Percentiles rank a stretch among this genome's conserved stretches.
Evolutionary conservation across 2,113 vertebrate genomes (phyloP).

Genomic region (Atrichornis clamosus): DNA sequence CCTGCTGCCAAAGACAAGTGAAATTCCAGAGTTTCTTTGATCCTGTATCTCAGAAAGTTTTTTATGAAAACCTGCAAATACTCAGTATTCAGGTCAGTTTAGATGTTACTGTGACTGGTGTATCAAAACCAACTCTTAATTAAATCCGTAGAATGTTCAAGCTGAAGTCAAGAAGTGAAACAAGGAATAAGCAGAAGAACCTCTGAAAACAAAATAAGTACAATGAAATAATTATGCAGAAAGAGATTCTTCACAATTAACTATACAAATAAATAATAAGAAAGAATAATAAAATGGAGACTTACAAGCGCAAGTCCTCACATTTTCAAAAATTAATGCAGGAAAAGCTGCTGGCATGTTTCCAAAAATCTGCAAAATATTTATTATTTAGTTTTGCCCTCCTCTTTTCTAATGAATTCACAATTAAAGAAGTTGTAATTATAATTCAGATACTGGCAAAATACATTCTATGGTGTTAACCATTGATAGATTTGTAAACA

Average conservation of each 20-base stretch:
- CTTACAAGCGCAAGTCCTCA: not conserved
- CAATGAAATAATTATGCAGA: constrained; percentile 49
- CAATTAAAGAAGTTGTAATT: constrained; percentile 75
- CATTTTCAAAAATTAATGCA: constrained; percentile 28
- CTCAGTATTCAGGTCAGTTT: constrained; percentile 63
- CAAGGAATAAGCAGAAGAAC: not conserved
- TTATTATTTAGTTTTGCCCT: constrained; percentile 68
- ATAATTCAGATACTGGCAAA: constrained; percentile 73
- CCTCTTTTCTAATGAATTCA: constrained; percentile 73
- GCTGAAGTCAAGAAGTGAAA: constrained; percentile 19
- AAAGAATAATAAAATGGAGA: not conserved
- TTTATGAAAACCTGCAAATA: constrained; percentile 9
- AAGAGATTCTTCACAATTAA: constrained; percentile 22
- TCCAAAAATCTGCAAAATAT: constrained; percentile 68
- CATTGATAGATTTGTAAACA: constrained; percentile 83
- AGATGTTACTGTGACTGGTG: constrained; percentile 55
- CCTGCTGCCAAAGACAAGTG: constrained; percentile 7
- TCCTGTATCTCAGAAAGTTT: not conserved
- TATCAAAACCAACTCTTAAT: constrained; percentile 66
- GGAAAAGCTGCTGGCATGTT: constrained; percentile 35
- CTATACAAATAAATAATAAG: constrained; percentile 1
- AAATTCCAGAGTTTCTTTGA: constrained; percentile 33
- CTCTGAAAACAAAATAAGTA: constrained; percentile 5
- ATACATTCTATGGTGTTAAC: constrained; percentile 70
- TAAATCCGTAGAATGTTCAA: constrained; percentile 54